Evolutionary conservation across 2,113 vertebrate genomes (phyloP), one percentile per base, ranked within the genome.

Genomic region (Rhinopomastus cyanomelas): DNA sequence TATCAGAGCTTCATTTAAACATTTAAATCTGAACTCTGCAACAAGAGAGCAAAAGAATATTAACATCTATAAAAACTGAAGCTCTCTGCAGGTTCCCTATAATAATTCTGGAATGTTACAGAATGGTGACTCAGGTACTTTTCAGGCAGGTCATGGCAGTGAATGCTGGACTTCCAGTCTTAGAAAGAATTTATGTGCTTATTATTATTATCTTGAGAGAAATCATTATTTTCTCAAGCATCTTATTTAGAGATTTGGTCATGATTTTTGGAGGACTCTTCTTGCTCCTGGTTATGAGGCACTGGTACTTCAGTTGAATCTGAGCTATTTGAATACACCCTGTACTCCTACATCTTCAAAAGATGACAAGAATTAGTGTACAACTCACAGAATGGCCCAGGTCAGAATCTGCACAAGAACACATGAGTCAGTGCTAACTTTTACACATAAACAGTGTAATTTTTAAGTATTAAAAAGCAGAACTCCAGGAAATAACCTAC

Each of bases 11-110:
- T 61, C 10, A 79, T 46, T 30, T 82, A 16, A 84, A 64, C 18
- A 18, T 78, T n/a, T 61, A 93, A 92, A 79, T 57, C 74, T 87
- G 59, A 87, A 32, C 17, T 32, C 36, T 72, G 53, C 87, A 94
- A 82, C 25, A 90, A 51, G 30, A 68, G 27, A 79, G 17, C 29
- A 72, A 65, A 84, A 61, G 25, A 87, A 29, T 39, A 56, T 32
- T 52, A 75, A 56, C 2, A 5, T 32, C 44, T 62, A 81, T 30
- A 56, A 81, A 74, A 85, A 64, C 25, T 74, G 80, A 60, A 78
- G 26, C 75, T 81, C 23, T 61, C 27, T 37, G 49, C 4, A 82
- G 18, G 9, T 84, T 81, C 48, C 74, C 79, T 32, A 53, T 66
- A 44, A 89, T 82, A 87, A 44, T 30, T 83, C 37, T 68, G 25